Conservation (phyloP, 2,888 invertebrate genomes). For the Euphydryas editha region DNA sequence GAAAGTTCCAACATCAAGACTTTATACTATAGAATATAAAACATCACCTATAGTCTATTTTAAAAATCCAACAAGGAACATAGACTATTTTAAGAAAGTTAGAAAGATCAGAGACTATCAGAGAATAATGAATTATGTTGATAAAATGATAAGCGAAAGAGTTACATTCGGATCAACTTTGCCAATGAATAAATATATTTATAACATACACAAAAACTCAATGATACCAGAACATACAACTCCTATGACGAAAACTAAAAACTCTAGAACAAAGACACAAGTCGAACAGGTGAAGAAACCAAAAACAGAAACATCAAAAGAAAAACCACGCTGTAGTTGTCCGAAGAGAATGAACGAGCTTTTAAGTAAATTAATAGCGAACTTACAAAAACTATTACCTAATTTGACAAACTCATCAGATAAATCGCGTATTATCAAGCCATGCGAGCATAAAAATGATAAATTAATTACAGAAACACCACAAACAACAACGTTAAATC, state of each 20-base stretch:
- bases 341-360: conserved; percentile 50
- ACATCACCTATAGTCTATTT: conserved; percentile 57
- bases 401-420: conserved; percentile 32
- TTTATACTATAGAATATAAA: conserved; percentile 61
- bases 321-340: conserved; percentile 54
- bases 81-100: conserved; percentile 67
- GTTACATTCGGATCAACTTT: conserved; percentile 49
- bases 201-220: conserved; percentile 38
- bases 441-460: conserved; percentile 10
- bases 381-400: conserved; percentile 53
- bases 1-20: conserved; percentile 54
- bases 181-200: conserved; percentile 45
- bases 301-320: conserved; percentile 14
- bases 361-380: conserved; percentile 52
- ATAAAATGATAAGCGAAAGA: conserved; percentile 67
- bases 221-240: conserved; percentile 29
- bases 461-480: neutral
- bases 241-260: conserved; percentile 28
- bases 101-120: conserved; percentile 68
- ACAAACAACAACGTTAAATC: neutral
- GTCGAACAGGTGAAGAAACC: conserved; percentile 8
- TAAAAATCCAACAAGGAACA: conserved; percentile 58
- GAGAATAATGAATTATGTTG: conserved; percentile 65
- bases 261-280: conserved; percentile 5
- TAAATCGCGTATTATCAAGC: neutral